Percentiles rank a stretch among this genome's conserved stretches.
Evolutionary conservation across 1,140 invertebrate species (phyloP).

Genomic region (Drosophila lacertosa): DNA sequence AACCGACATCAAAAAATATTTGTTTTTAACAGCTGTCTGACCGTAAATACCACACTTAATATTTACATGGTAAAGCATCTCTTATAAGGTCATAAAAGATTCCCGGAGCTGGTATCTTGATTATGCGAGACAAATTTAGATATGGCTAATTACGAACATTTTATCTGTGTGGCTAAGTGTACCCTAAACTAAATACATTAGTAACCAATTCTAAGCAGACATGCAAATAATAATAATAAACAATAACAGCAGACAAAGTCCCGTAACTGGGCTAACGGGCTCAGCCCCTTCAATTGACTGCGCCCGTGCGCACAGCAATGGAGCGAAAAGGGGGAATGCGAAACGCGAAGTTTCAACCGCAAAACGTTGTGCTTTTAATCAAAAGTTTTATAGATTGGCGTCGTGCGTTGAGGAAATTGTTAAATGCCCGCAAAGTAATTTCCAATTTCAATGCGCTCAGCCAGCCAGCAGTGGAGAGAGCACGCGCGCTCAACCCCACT

Average conservation of each 20-base stretch:
- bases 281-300: not conserved
- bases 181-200: conserved; percentile 19
- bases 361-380: conserved; percentile 67
- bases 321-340: not conserved
- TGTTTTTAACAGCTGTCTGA: not conserved
- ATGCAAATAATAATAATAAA: conserved; percentile 55
- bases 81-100: conserved; percentile 2
- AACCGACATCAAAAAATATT: not conserved
- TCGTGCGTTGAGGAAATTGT: conserved; percentile 66
- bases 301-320: not conserved
- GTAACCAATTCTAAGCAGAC: conserved; percentile 36
- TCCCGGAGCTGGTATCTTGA: not conserved
- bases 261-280: too few species aligned
- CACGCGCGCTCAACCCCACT: not conserved
- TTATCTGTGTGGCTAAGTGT: conserved; percentile 39
- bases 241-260: not conserved
- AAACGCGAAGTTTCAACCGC: conserved; percentile 52
- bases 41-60: not conserved
- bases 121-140: not conserved
- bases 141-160: conserved; percentile 5
- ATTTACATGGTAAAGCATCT: not conserved
- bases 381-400: conserved; percentile 78
- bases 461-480: conserved; percentile 7
- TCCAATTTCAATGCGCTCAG: conserved; percentile 44
- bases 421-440: conserved; percentile 70